Evolutionary conservation across 2,797 vertebrate species (phyloP), one percentile per base, ranked within the genome.

Genomic region (Sebastes hubbsi): DNA sequence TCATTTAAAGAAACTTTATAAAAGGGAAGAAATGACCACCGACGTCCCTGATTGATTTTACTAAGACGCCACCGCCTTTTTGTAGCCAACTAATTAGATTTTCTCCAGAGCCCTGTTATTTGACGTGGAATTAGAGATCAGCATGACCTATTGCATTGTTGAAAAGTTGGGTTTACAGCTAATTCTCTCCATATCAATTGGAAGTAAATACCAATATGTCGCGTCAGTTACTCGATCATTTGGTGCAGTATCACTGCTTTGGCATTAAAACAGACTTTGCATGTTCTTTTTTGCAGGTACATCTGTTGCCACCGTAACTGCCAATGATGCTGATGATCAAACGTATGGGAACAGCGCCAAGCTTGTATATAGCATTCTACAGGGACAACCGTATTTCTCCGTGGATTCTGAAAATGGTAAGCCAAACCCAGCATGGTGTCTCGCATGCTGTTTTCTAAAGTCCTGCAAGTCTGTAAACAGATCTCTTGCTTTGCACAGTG

Each of bases 321-420:
- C 98, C 20, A 96, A 94, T 11, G 98, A 99, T 6, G 98, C 97
- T 0, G 98, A 99, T 75, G 98, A 99, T 80, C 96, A 97, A 85
- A 97, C 97, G 14, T 99, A 99, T 0, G 98, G 98, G 84, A 99
- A 99, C 91, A 99, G 98, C 70, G 98, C 98, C 86, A 99, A 97
- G 90, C 96, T 99, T 14, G 97, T 99, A 4, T 99, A 99, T 65
- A 99, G 98, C 89, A 99, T 99, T 49, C 93, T 99, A 16, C 97
- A 98, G 84, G 98, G 98, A 79, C 98, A 99, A 36, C 98, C 98
- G 0, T 99, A 99, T 77, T 99, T 99, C 92, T 98, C 98, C 32
- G 96, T 99, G 89, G 98, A 99, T 81, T 97, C 98, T 30, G 98
- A 99, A 81, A 98, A 97, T 78, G 98, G 98, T 99, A 86, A 93